Base-by-base conservation (phyloP, 2,888 invertebrate species). In the Chouioia cunea region DNA sequence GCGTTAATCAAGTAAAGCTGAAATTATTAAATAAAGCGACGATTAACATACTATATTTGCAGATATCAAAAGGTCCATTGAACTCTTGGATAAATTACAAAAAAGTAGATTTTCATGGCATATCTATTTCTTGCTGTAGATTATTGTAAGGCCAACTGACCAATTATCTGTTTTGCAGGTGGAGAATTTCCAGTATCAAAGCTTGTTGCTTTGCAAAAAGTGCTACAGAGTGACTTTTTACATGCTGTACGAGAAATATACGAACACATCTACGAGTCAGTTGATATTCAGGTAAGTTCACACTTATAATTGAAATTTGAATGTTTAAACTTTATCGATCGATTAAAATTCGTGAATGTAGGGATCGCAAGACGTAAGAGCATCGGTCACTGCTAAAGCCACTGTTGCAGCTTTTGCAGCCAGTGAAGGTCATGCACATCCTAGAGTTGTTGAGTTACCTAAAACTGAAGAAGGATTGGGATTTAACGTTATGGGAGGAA, bases 401-500 rank as follows among this genome's bases (percentile, higher is more conserved):
- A 97, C 97, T 0, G 96, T 97, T 0, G 94, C 94, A 68, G 93
- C 93, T 0, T 94, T 93, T 82, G 95, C 94, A 18, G 99, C 99
- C 0, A 97, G 97, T 78, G 99, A 99, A 87, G 99, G 99, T 2
- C 98, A 99, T 83, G 97, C 99, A 50, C 99, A 99, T 87, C 99
- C 99, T 4, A 88, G 99, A 75, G 97, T 99, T 0, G 97, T 99
- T 0, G 99, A 99, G 86, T 88, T 99, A 22, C 99, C 99, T 4
- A 99, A 99, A 88, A 99, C 99, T 0, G 99, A 99, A 81, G 99
- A 99, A 88, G 98, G 98, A 65, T 88, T 99, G 48, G 99, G 99
- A 0, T 99, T 99, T 85, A 99, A 99, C 87, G 99, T 99, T 0
- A 99, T 99, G 99, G 99, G 99, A 36, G 99, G 99, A 23, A 96